These are phyloP conservation scores for Chunga burmeisteri DNA, from an alignment of 2,113 vertebrate genomes.

Conservation along the genomic window DNA sequence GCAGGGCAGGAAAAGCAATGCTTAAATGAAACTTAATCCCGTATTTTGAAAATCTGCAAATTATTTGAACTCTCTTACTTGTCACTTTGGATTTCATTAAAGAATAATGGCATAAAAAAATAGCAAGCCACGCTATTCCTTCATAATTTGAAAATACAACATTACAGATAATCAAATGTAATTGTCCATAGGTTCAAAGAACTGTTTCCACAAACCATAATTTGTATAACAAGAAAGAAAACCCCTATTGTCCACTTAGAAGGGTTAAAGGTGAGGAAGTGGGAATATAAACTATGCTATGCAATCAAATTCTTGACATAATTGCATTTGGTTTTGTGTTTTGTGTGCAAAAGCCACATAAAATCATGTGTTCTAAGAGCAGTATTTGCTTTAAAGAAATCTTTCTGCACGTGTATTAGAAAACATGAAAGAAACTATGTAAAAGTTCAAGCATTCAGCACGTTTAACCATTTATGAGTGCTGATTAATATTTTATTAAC, in stretches of 20 bases:
- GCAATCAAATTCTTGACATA: constrained; percentile 32
- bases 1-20: not conserved
- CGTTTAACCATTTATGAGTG: constrained; percentile 63
- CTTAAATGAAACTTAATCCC: not conserved
- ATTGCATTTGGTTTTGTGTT: not conserved
- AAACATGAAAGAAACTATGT: not conserved
- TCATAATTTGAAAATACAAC: constrained; percentile 10
- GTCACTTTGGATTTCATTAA: not conserved
- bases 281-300: constrained; percentile 23
- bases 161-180: constrained; percentile 20
- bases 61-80: not conserved
- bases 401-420: not conserved
- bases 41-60: not conserved
- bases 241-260: constrained; percentile 19
- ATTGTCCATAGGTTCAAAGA: constrained; percentile 6
- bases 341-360: not conserved
- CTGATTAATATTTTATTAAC: constrained; percentile 69
- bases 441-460: constrained; percentile 26
- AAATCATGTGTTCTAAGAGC: not conserved
- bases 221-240: constrained; percentile 36
- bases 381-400: constrained; percentile 18
- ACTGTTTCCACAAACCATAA: not conserved
- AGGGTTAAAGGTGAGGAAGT: constrained; percentile 40
- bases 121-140: not conserved
- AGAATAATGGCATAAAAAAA: not conserved